Conservation (phyloP, 2,113 vertebrate genomes). For the Natator depressus region DNA sequence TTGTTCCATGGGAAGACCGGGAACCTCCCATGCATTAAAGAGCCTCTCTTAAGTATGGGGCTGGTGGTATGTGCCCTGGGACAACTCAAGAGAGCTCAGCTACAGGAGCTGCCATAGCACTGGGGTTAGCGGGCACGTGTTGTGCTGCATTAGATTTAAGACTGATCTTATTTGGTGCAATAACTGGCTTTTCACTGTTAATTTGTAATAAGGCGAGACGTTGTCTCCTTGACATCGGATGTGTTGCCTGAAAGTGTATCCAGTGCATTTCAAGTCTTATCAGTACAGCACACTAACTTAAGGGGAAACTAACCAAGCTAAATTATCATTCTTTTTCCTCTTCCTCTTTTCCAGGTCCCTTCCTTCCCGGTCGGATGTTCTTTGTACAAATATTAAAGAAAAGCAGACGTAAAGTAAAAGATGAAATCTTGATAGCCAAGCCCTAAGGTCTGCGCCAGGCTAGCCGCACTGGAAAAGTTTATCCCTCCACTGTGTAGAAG, state of each 20-base stretch:
- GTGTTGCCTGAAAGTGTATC: background rate
- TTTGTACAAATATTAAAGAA: accelerated
- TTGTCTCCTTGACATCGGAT: background rate
- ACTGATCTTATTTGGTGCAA: background rate
- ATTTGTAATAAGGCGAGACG: background rate
- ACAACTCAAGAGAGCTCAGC: background rate
- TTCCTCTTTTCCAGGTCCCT: background rate
- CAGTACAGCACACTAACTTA: background rate
- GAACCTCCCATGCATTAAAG: background rate
- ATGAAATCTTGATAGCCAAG: accelerated
- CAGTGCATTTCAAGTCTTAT: background rate
- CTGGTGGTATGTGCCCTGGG: background rate
- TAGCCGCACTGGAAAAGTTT: background rate
- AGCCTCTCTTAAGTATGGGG: background rate
- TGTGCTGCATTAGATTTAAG: background rate
- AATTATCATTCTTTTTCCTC: background rate
- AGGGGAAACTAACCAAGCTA: background rate
- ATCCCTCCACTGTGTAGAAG: background rate
- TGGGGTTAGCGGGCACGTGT: background rate
- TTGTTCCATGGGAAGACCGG: background rate
- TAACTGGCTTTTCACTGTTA: background rate
- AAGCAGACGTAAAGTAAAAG: background rate
- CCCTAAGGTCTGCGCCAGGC: too few relatives aligned
- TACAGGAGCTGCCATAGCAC: background rate
- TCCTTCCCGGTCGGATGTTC: background rate